Conservation (phyloP, 2,113 vertebrate genomes). For the Odocoileus hemionus region DNA sequence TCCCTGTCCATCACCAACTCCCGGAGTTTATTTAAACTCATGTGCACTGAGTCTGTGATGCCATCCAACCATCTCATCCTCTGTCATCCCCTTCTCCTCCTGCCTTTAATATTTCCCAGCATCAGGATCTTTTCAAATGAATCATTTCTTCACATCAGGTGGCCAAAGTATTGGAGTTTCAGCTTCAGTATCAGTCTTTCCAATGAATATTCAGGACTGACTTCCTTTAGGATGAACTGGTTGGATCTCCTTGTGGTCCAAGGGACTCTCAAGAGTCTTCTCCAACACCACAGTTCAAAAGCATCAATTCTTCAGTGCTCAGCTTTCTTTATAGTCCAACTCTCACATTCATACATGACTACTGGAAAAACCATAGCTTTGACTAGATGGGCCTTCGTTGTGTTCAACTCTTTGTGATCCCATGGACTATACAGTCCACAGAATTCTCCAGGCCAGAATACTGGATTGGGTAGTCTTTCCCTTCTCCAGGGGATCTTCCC, state of each 20-base stretch:
- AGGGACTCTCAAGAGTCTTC: not conserved
- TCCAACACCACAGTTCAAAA: not conserved
- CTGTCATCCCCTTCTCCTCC: not conserved
- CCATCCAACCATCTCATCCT: not conserved
- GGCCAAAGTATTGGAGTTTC: not conserved
- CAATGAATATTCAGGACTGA: not conserved
- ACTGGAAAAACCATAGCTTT: not conserved
- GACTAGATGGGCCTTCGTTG: not conserved
- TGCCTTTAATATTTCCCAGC: not conserved
- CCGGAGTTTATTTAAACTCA: not conserved
- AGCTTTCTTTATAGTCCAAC: not conserved
- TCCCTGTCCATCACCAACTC: not conserved
- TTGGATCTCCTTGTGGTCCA: not conserved
- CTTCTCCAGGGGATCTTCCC: not conserved
- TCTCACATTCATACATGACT: not conserved
- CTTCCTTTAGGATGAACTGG: not conserved
- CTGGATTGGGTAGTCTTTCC: not conserved
- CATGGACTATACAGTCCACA: not conserved
- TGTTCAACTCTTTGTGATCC: not conserved
- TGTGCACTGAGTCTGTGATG: not conserved
- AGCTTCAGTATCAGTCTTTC: not conserved
- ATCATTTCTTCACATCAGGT: fast-evolving
- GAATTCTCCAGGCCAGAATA: not conserved
- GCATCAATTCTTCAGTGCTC: not conserved
- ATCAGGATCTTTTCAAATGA: not conserved